Conservation (phyloP, 2,888 invertebrate species). For the Parascotia fuliginaria region DNA sequence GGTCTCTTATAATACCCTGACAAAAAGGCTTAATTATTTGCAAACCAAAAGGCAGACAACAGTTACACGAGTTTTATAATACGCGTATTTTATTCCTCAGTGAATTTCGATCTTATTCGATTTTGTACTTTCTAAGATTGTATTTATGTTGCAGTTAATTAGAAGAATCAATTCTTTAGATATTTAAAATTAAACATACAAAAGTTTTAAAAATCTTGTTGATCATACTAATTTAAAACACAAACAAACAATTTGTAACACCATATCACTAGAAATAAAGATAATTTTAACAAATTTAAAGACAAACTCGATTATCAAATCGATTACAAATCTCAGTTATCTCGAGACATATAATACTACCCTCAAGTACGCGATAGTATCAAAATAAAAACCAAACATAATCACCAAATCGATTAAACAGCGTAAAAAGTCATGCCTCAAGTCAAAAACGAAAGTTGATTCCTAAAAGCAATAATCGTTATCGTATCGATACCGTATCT, state of each 20-base stretch:
- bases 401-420: constrained; percentile 42
- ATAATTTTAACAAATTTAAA: constrained; percentile 12
- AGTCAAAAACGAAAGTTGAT: constrained; percentile 43
- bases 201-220: background rate
- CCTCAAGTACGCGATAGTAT: constrained; percentile 36
- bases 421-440: constrained; percentile 35
- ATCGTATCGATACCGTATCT: constrained; percentile 41
- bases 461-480: constrained; percentile 44
- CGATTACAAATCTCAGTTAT: constrained; percentile 13
- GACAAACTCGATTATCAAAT: constrained; percentile 11
- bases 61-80: too few species aligned
- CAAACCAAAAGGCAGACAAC: too few species aligned
- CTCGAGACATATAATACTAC: constrained; percentile 21
- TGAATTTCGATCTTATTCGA: too few species aligned
- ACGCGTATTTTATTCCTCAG: too few species aligned
- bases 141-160: too few species aligned
- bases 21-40: too few species aligned
- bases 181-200: too few species aligned
- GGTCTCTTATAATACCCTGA: too few species aligned
- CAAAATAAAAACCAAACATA: constrained; percentile 42
- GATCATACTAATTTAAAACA: background rate
- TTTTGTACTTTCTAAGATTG: too few species aligned
- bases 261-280: constrained; percentile 3
- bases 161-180: too few species aligned
- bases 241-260: constrained; percentile 8